A percentile compares a stretch with the other conserved stretches of the same genome.
Evolutionary conservation across 2,113 vertebrate species (phyloP).

Genomic region (Phyllostomus discolor): DNA sequence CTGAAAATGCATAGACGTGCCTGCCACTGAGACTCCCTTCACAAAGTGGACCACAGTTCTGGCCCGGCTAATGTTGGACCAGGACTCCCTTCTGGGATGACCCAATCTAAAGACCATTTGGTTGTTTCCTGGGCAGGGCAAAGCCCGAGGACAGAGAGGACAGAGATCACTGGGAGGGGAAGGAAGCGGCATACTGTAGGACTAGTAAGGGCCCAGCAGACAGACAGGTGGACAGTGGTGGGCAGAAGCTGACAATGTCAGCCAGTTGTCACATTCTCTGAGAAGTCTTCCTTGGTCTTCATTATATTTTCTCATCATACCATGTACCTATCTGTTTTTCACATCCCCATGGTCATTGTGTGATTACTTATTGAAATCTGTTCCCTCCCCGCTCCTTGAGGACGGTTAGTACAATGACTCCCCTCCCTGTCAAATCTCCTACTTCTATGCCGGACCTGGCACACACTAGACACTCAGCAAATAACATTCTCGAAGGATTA

Average conservation of each 20-base stretch:
- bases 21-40: not conserved
- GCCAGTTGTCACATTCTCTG: not conserved
- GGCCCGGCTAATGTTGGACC: not conserved
- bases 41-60: not conserved
- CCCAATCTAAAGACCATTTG: not conserved
- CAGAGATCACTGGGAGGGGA: not conserved
- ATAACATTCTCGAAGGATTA: not conserved
- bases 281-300: not conserved
- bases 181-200: too few species aligned
- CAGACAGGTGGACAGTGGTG: not conserved
- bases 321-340: not conserved
- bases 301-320: too few species aligned
- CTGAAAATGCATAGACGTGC: not conserved
- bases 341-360: not conserved
- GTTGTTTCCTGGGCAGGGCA: not conserved
- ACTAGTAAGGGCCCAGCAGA: not conserved
- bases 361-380: not conserved
- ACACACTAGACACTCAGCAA: not conserved
- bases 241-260: not conserved
- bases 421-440: not conserved
- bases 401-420: not conserved
- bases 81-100: not conserved
- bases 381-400: not conserved
- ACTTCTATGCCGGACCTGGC: not conserved
- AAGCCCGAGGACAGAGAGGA: not conserved